phyloP scores from a whole-genome alignment of 2,888 invertebrate species.

The Drosophila merina region DNA sequence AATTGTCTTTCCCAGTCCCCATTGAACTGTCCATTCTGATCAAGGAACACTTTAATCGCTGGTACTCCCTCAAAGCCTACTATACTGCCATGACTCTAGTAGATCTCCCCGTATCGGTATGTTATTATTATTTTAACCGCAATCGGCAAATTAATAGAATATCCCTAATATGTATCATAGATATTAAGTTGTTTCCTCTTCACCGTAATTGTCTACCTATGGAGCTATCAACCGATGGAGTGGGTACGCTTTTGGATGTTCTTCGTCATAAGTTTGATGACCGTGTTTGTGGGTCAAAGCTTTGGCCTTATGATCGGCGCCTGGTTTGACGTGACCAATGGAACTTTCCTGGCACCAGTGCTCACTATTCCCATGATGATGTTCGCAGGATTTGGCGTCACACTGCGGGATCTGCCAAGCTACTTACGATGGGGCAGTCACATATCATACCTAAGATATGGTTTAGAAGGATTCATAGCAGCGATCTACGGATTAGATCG shows the following conservation, averaged over 20 bases:
- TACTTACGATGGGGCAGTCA: conserved; percentile 97
- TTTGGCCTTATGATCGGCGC: conserved; percentile 96
- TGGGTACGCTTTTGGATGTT: conserved; percentile 92
- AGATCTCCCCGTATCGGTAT: conserved; percentile 91
- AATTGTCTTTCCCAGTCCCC: conserved; percentile 84
- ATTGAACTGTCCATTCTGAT: conserved; percentile 91
- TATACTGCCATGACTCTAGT: conserved; percentile 90
- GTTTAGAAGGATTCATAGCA: conserved; percentile 93
- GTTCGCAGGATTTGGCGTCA: conserved; percentile 98
- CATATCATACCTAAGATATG: conserved; percentile 95
- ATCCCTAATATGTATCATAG: conserved; percentile 82
- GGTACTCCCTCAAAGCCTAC: conserved; percentile 94
- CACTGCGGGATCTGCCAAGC: conserved; percentile 92
- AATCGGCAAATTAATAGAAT: background rate
- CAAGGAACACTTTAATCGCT: conserved; percentile 94
- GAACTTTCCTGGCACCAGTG: conserved; percentile 96
- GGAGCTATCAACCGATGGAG: conserved; percentile 95
- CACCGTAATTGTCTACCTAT: conserved; percentile 91
- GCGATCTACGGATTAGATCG: conserved; percentile 93
- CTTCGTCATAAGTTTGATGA: conserved; percentile 91
- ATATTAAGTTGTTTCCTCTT: conserved; percentile 89
- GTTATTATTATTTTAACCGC: conserved; percentile 62
- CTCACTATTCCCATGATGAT: conserved; percentile 97
- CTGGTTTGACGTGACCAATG: conserved; percentile 93
- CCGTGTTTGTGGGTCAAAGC: conserved; percentile 95